Base-by-base conservation (phyloP, 2,888 invertebrate species). In the Lucinisca nassula region DNA sequence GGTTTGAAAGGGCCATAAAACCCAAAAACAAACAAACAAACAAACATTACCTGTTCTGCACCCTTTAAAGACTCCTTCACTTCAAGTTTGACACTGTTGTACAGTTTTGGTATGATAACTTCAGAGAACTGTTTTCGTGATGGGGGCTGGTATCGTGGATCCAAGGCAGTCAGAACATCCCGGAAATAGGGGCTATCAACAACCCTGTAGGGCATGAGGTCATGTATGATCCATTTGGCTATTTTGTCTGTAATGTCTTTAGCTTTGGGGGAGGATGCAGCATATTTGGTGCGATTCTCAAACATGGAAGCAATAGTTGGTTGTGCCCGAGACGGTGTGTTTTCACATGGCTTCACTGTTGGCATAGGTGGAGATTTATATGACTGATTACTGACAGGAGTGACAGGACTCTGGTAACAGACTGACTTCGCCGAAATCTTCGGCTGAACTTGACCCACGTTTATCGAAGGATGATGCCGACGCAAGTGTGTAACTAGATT, bases 351-450 rank as follows among this genome's bases (percentile, higher is more conserved):
- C 95, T 49, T 85, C 95, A 8, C 89, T 95, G 83, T 92, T 92
- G 61, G 93, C 93, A 75, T 95, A 94, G 79, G 95, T 95, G 32
- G 95, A 95, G 17, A 90, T 95, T 21, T 95, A 95, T 84, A 84
- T 93, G 4, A 40, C 6, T 14, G 14, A 6, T 6, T 10, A 6
- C 14, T 40, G 6, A 40, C 8, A 40, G 40, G 40, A 40, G 8
- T 40, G 40, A 40, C n/a, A n/a, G n/a, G n/a, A n/a, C n/a, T n/a
- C n/a, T n/a, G n/a, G n/a, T n/a, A n/a, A n/a, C n/a, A n/a, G n/a
- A n/a, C n/a, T n/a, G n/a, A n/a, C n/a, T n/a, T n/a, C n/a, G n/a
- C n/a, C n/a, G n/a, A n/a, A n/a, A n/a, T n/a, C n/a, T n/a, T n/a
- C 40, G 40, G 40, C 14, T 6, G 14, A 40, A 40, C 8, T 14